Conservation (phyloP, 2,888 invertebrate genomes). For the Drosophila atroscutellata region DNA sequence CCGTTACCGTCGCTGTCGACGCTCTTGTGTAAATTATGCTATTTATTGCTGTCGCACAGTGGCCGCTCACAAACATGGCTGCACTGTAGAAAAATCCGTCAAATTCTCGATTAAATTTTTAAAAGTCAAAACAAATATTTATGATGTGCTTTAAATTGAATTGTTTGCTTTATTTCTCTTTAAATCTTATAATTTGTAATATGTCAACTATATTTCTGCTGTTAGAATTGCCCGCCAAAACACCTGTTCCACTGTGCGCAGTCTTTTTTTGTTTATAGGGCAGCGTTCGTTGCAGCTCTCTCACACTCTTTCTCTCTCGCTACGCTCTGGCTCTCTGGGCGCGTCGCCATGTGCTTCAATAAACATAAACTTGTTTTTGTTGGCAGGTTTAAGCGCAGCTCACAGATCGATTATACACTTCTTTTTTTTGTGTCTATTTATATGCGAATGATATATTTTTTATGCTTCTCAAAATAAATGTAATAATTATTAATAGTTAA, state of each 20-base stretch:
- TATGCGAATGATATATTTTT: constrained; percentile 23
- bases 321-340: constrained; percentile 25
- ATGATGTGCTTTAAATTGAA: neutral
- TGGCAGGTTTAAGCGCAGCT: constrained; percentile 55
- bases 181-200: neutral
- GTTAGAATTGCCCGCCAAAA: neutral
- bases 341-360: constrained; percentile 67
- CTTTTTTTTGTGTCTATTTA: constrained; percentile 39
- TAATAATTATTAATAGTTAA: neutral
- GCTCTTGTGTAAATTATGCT: constrained; percentile 72
- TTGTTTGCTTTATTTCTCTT: neutral
- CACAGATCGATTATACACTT: constrained; percentile 45
- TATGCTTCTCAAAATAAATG: constrained; percentile 4
- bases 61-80: constrained; percentile 7
- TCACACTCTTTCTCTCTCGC: constrained; percentile 15
- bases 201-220: neutral
- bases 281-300: constrained; percentile 22
- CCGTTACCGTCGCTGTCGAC: constrained; percentile 46
- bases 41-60: constrained; percentile 60
- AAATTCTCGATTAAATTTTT: neutral
- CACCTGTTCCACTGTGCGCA: constrained; percentile 31
- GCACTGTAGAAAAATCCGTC: neutral
- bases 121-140: neutral
- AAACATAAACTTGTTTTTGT: constrained; percentile 70
- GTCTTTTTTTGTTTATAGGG: constrained; percentile 39